Evolutionary conservation across 1,140 invertebrate species (phyloP), one percentile per base, ranked within the genome.

Genomic region (Thereuonema tuberculata): DNA sequence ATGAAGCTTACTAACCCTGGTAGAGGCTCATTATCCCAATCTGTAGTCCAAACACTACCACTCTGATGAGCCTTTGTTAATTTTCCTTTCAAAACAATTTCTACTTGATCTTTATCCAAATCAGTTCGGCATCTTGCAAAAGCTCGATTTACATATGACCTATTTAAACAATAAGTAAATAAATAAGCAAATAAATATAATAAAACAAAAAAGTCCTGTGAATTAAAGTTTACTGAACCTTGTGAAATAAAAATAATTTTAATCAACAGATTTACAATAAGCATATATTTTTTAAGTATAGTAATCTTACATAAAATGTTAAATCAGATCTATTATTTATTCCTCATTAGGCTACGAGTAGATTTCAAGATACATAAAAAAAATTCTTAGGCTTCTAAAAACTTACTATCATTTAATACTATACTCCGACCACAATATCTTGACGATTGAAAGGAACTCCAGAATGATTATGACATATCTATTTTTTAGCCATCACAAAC

Each of bases 1-100:
- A 37, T 37, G 31, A 9, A 37, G 31, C 5, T 61, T 66, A 12
- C 68, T 68, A 66, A 74, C 72, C 68, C 67, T 46, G 92, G 92
- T 61, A 96, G 78, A 23, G 91, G 87, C 71, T 96, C 92, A 62
- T 82, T 83, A 63, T 85, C 83, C 93, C 93, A 98, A 75, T 96
- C 88, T 67, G 89, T 89, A 0, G 85, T 83, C 81, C 83, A 87
- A 20, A 94, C 77, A 61, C 86, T 85, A 58, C 86, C 86, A 64
- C 85, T 83, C 66, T 84, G 85, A n/a, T 87, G 87, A 0, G 90
- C 87, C 50, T 83, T 81, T 23, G 89, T 93, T 60, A 97, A 85
- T 74, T 93, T 90, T 37, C 89, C 89, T 72, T 94, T 95, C 28
- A 98, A 75, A 64, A 92, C 87, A 61, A 91, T 89, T 70, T 94